Evolutionary conservation across 2,888 invertebrate species (phyloP), one percentile per base, ranked within the genome.

Genomic region (Rotaria sp.): DNA sequence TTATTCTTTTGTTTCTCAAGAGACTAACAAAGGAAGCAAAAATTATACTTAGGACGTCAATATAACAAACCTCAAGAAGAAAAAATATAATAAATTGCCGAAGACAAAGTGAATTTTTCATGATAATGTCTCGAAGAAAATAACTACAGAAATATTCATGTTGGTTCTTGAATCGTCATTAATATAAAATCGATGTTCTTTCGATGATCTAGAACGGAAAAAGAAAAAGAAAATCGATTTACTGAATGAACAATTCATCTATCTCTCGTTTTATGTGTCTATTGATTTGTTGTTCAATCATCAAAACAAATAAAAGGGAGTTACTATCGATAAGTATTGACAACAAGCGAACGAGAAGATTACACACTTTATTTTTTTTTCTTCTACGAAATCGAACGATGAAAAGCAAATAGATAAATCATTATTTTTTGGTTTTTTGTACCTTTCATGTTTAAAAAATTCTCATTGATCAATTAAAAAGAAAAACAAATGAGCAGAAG

Each of bases 251-350:
- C 0, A 18, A 35, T 21, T 67, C 35, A 30, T 67, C 67, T 38
- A 30, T 35, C 35, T 67, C 10, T 67, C 35, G 35, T 67, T 38
- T 35, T 18, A 67, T 67, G 67, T 35, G 67, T 67, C 35, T 67
- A 67, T 35, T 67, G 35, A 67, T 18, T 80, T 80, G 41, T 80
- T 80, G 80, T 45, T 80, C 80, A 80, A 80, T 80, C 80, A 45
- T 2, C 45, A 80, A 45, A 45, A 45, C n/a, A 80, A 80, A 80
- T 26, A 80, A n/a, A 67, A 35, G 35, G 35, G 67, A 67, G 38
- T 67, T 67, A 67, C 21, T 67, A 67, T 67, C 67, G 35, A 67
- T 67, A 35, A 67, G 15, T 0, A 30, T 35, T n/a, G 67, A 67
- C 21, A 67, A 67, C 11, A 30, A 67, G 18, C 67, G 67, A 35